phyloP scores from a whole-genome alignment of 2,113 vertebrate species.

The Chrysochloris asiatica region DNA sequence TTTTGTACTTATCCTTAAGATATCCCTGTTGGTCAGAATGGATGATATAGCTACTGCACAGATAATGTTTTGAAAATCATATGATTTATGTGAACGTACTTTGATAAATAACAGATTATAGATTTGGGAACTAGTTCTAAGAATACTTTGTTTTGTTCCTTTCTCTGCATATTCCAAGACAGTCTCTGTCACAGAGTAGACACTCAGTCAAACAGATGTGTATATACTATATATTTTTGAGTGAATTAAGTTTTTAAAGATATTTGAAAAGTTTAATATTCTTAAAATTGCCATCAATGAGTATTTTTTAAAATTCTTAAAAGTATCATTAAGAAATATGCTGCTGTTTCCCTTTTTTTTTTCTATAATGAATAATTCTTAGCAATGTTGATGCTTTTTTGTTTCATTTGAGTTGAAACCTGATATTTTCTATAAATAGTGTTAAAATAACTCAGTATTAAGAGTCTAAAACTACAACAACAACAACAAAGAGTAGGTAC shows the following conservation, averaged over 20 bases:
- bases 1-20: too few relatives aligned
- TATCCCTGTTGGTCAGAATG: too few relatives aligned
- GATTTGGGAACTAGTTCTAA: slow-evolving; percentile 9
- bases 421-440: slow-evolving; percentile 19
- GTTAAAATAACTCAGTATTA: neutral
- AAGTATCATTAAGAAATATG: neutral
- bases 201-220: neutral
- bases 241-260: neutral
- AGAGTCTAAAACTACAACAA: neutral
- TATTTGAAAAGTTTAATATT: neutral
- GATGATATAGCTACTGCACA: too few relatives aligned
- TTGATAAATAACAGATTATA: too few relatives aligned
- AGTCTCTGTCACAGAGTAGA: neutral
- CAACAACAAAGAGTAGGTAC: neutral
- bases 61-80: too few relatives aligned
- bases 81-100: too few relatives aligned
- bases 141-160: slow-evolving; percentile 7
- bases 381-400: neutral
- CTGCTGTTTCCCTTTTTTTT: neutral
- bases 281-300: slow-evolving; percentile 24
- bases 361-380: neutral
- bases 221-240: neutral
- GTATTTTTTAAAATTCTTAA: neutral
- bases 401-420: slow-evolving; percentile 40
- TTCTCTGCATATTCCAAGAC: neutral